Conservation (phyloP, 2,888 invertebrate genomes). For the Eudemis profundana region DNA sequence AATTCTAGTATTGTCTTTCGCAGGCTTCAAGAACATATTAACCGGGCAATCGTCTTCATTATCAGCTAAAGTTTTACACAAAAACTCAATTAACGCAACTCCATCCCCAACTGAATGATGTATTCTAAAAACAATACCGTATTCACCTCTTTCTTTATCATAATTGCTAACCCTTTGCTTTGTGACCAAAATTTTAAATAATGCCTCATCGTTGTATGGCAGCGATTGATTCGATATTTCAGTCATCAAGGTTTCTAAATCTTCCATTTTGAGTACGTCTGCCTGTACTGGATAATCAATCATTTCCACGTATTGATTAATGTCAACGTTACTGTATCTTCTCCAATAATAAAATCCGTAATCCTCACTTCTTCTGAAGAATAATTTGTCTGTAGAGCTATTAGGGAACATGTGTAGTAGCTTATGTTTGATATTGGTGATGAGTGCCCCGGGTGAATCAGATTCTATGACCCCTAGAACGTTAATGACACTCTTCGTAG, state of each 20-base stretch:
- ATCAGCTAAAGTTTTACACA: slow-evolving; percentile 77
- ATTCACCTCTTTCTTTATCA: slow-evolving; percentile 52
- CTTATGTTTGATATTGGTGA: slow-evolving; percentile 59
- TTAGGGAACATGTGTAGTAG: slow-evolving; percentile 53
- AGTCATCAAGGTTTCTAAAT: slow-evolving; percentile 69
- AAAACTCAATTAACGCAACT: slow-evolving; percentile 76
- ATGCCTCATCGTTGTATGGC: slow-evolving; percentile 73
- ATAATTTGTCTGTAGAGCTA: slow-evolving; percentile 66
- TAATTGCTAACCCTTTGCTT: slow-evolving; percentile 56
- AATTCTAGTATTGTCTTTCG: slow-evolving; percentile 46
- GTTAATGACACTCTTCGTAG: slow-evolving; percentile 76
- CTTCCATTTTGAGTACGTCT: slow-evolving; percentile 55
- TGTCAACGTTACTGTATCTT: slow-evolving; percentile 61
- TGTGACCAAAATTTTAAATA: slow-evolving; percentile 82
- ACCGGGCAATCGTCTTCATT: slow-evolving; percentile 50
- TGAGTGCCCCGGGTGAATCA: slow-evolving; percentile 54
- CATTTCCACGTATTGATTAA: slow-evolving; percentile 75
- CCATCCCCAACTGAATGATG: slow-evolving; percentile 85
- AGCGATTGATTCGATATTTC: slow-evolving; percentile 69
- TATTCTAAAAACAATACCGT: slow-evolving; percentile 80
- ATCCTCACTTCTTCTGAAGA: slow-evolving; percentile 70
- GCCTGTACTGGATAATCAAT: slow-evolving; percentile 62
- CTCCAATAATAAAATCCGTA: slow-evolving; percentile 84
- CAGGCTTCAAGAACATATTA: slow-evolving; percentile 54
- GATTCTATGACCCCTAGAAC: slow-evolving; percentile 77